Evolutionary conservation across 2,797 vertebrate genomes (phyloP).

Genomic region (Phalanger gymnotis): DNA sequence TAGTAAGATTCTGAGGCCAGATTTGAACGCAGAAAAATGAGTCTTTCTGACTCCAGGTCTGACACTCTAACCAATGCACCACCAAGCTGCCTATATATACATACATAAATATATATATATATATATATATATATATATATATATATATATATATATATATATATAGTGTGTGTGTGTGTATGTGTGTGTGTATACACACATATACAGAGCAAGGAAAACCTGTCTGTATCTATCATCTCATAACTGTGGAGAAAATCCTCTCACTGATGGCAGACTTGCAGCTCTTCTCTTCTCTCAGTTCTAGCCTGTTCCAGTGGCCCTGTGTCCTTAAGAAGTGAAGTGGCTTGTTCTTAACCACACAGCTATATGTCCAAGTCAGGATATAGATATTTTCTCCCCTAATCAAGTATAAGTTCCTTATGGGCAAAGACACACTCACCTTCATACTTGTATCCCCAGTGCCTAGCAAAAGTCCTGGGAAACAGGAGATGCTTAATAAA

Average conservation of each 20-base stretch:
- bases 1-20: background rate
- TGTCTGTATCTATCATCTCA: background rate
- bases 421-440: background rate
- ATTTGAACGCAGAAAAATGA: background rate
- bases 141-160: too few species aligned
- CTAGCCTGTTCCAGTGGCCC: background rate
- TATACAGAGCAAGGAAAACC: background rate
- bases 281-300: background rate
- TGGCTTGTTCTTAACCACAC: background rate
- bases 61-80: background rate
- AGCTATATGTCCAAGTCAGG: background rate
- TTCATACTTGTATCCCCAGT: background rate
- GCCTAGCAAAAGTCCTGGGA: background rate
- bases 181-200: too few species aligned
- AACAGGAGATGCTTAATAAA: background rate
- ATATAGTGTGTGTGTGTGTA: background rate
- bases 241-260: background rate
- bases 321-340: background rate
- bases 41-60: background rate
- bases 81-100: background rate
- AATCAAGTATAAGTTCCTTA: background rate
- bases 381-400: background rate
- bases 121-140: too few species aligned
- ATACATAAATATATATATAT: too few species aligned
- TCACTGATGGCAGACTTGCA: background rate